Conservation (phyloP, 2,888 invertebrate genomes). For the Macroteleia sp. region DNA sequence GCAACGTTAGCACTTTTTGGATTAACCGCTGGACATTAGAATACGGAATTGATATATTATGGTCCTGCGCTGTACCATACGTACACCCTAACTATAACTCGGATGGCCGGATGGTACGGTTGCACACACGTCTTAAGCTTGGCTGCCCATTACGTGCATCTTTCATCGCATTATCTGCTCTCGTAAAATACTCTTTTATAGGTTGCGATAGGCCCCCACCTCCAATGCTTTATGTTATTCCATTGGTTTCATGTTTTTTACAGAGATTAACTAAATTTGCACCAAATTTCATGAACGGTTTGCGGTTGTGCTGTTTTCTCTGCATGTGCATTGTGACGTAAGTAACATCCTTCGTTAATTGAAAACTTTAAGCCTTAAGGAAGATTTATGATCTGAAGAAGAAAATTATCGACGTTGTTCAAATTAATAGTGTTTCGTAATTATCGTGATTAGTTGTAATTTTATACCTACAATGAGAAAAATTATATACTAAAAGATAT, state of each 20-base stretch:
- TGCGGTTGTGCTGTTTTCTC: no score
- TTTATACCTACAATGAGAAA: no score
- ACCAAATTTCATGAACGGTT: no score
- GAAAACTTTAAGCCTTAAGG: no score
- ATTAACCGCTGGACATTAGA: constrained; percentile 84
- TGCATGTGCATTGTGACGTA: no score
- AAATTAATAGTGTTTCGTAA: no score
- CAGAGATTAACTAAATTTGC: no score
- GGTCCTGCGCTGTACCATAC: constrained; percentile 62
- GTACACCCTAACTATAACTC: constrained; percentile 48
- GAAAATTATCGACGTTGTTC: no score
- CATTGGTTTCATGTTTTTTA: constrained; percentile 15
- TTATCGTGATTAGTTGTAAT: no score
- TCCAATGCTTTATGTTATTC: constrained; percentile 41
- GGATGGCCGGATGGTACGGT: constrained; percentile 70
- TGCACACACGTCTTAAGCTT: constrained; percentile 80
- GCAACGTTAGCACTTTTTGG: constrained; percentile 83
- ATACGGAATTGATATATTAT: constrained; percentile 84
- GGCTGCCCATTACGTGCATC: constrained; percentile 81
- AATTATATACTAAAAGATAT: no score
- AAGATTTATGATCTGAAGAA: no score
- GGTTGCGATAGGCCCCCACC: constrained; percentile 62
- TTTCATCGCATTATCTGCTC: constrained; percentile 83
- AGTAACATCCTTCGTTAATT: no score
- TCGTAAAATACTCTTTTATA: constrained; percentile 81